Percentiles rank a stretch among this genome's conserved stretches.
These are phyloP conservation scores for Anas platyrhynchos DNA, from an alignment of 2,113 vertebrate species.

Conservation along the genomic window DNA sequence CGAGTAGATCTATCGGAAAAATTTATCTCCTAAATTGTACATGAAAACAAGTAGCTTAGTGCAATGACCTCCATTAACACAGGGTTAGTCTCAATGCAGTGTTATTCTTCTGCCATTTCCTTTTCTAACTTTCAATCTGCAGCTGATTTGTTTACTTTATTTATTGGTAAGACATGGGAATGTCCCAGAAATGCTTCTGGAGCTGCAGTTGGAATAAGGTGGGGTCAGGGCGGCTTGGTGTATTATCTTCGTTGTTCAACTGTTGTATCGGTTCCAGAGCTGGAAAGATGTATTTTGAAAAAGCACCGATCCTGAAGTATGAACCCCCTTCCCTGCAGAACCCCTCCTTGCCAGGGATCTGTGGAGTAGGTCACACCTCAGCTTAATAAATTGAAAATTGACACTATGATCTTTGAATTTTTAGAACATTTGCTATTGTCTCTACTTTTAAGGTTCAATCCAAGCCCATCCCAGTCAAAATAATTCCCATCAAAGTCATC, in stretches of 20 bases:
- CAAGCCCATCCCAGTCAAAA: neutral
- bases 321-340: neutral
- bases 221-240: neutral
- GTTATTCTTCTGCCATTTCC: neutral
- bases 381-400: neutral
- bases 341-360: neutral
- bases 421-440: neutral
- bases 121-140: neutral
- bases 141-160: neutral
- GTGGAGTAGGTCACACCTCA: neutral
- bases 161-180: neutral
- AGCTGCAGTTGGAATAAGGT: neutral
- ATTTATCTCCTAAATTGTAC: neutral
- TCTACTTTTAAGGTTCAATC: neutral
- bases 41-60: neutral
- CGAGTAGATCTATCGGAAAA: neutral
- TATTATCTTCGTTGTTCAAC: neutral
- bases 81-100: neutral
- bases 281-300: neutral
- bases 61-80: neutral
- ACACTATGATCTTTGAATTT: neutral
- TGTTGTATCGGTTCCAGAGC: neutral
- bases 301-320: neutral
- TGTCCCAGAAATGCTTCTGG: neutral
- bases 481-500: neutral